phyloP scores from a whole-genome alignment of 2,888 invertebrate genomes.

The Hololepta plana region DNA sequence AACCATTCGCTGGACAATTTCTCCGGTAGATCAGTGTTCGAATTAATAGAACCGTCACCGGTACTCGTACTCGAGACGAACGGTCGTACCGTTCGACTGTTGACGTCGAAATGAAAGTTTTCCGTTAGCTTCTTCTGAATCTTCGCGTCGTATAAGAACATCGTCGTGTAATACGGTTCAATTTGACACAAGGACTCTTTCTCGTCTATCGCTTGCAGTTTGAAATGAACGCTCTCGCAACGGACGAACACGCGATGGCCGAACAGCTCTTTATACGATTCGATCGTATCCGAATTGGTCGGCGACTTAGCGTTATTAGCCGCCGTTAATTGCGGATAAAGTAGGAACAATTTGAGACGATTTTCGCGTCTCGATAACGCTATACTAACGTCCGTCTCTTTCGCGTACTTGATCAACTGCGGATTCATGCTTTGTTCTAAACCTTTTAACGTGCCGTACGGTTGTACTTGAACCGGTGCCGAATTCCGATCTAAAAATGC shows the following conservation, averaged over 20 bases:
- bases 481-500: constrained; percentile 21
- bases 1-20: constrained; percentile 62
- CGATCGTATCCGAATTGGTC: constrained; percentile 24
- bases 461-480: constrained; percentile 39
- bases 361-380: constrained; percentile 64
- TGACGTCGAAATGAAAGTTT: constrained; percentile 81
- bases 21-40: constrained; percentile 42
- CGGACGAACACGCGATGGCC: constrained; percentile 68
- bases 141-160: constrained; percentile 81
- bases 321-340: constrained; percentile 38
- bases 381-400: constrained; percentile 79
- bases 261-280: constrained; percentile 74
- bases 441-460: constrained; percentile 71
- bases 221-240: constrained; percentile 69
- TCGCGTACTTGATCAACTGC: constrained; percentile 72
- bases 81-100: constrained; percentile 49
- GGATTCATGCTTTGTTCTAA: constrained; percentile 87
- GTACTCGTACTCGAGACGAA: constrained; percentile 25
- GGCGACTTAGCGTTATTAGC: not conserved
- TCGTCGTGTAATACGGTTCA: constrained; percentile 83
- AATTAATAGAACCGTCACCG: constrained; percentile 23
- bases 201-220: constrained; percentile 65
- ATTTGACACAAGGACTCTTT: constrained; percentile 62
- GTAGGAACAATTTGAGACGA: constrained; percentile 59
- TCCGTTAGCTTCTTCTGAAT: constrained; percentile 78